These are phyloP conservation scores for Lota lota DNA, from an alignment of 2,113 vertebrate species.

Conservation along the genomic window DNA sequence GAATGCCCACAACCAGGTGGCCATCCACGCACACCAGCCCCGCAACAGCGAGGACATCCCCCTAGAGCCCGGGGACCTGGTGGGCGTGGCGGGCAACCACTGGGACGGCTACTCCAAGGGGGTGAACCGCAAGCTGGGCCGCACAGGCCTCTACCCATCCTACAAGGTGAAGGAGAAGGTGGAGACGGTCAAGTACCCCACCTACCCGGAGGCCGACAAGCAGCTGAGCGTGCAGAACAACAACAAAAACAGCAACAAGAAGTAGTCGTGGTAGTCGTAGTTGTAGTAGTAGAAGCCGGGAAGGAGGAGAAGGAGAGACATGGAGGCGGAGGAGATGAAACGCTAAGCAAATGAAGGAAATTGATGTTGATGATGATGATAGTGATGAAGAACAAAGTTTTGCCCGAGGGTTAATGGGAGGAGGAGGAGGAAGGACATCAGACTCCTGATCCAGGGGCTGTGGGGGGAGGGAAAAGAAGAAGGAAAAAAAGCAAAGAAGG, in stretches of 20 bases:
- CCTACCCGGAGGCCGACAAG: constrained; percentile 93
- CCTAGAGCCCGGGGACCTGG: constrained; percentile 92
- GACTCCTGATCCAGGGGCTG: too few relatives aligned
- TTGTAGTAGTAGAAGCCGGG: background rate
- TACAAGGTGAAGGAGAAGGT: constrained; percentile 98
- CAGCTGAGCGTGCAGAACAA: constrained; percentile 72
- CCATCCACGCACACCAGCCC: constrained; percentile 89
- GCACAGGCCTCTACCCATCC: constrained; percentile 95
- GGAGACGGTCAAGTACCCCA: constrained; percentile 96
- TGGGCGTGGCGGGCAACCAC: constrained; percentile 97
- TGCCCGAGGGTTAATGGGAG: too few relatives aligned
- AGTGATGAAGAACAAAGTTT: too few relatives aligned
- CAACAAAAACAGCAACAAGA: constrained; percentile 17
- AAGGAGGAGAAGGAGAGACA: background rate
- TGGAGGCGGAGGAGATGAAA: too few relatives aligned
- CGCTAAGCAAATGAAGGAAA: too few relatives aligned
- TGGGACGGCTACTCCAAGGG: constrained; percentile 99
- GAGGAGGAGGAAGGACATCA: too few relatives aligned
- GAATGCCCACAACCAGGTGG: constrained; percentile 97
- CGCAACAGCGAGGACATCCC: constrained; percentile 90
- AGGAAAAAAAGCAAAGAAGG: constrained; percentile 14
- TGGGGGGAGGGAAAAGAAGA: background rate
- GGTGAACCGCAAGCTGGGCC: constrained; percentile 93
- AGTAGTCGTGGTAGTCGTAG: too few relatives aligned
- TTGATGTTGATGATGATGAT: too few relatives aligned